These are phyloP conservation scores for Gulo gulo DNA, from an alignment of 2,113 vertebrate genomes.

Conservation along the genomic window DNA sequence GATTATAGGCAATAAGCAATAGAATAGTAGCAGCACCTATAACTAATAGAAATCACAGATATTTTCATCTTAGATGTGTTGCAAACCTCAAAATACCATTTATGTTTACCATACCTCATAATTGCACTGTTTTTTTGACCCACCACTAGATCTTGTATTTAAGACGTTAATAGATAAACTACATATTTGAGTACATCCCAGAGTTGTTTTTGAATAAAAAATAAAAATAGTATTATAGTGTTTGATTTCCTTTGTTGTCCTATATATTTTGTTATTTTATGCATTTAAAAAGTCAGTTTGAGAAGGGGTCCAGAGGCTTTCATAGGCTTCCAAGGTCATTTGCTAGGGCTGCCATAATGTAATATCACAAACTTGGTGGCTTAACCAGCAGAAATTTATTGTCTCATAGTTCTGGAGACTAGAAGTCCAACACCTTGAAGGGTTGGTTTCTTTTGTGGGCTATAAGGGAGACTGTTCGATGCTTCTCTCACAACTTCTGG, in stretches of 20 bases:
- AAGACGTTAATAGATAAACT: background rate
- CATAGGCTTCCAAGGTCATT: background rate
- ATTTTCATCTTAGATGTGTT: background rate
- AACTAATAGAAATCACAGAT: background rate
- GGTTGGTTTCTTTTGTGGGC: background rate
- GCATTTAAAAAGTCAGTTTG: slow-evolving; percentile 14
- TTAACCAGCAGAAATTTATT: background rate
- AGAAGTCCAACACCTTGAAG: background rate
- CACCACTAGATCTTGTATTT: background rate
- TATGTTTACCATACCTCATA: background rate
- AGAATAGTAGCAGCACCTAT: background rate
- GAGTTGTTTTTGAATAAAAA: background rate
- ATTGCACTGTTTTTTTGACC: background rate
- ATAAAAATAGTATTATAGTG: background rate
- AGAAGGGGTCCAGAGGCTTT: background rate
- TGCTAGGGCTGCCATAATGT: background rate
- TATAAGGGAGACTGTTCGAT: background rate
- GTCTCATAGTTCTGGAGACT: background rate
- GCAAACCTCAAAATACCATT: background rate
- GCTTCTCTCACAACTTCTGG: background rate
- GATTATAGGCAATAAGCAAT: background rate
- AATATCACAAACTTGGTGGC: background rate
- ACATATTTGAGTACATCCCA: background rate
- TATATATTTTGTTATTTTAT: background rate
- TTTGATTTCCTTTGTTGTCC: background rate